Evolutionary conservation across 2,113 vertebrate species (phyloP), one percentile per base, ranked within the genome.

Genomic region (Zosterops pallidus): DNA sequence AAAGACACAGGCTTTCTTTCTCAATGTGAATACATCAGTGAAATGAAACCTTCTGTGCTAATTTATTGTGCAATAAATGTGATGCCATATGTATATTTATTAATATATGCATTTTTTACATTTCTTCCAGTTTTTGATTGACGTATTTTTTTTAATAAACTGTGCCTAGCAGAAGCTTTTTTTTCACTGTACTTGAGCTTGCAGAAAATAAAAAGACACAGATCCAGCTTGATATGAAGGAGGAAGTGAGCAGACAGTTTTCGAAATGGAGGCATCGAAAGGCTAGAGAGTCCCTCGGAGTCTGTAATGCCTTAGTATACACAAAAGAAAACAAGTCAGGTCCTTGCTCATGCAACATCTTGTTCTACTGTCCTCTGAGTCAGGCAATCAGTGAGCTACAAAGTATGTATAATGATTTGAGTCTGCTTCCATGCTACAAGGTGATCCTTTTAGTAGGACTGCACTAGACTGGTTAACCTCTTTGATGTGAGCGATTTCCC

Each of bases 281-380:
- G 82, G 95, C 97, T 91, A 94, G 92, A 96, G 97, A 97, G 97
- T 98, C 97, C 97, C 94, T 96, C 96, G 96, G 96, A 97, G 97
- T 98, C 97, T 97, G 97, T 90, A 97, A 97, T 96, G 97, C 96
- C 97, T 98, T 96, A 96, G 94, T 97, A 97, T 97, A 97, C 97
- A 97, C 98, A 97, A 96, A 95, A 97, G 96, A 97, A 96, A 98
- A 98, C 96, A 96, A 96, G 97, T 98, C 98, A 98, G 98, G 98
- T 98, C 97, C 96, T 98, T 98, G 94, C 98, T 99, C 99, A 99
- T 99, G 99, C 99, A 99, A 98, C 98, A 98, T 98, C 98, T 98
- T 97, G 98, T 97, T 98, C 98, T 97, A 97, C 94, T 92, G 97
- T 98, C 98, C 97, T 98, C 96, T 97, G 98, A 94, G 95, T 98